Evolutionary conservation across 2,888 invertebrate genomes (phyloP), one percentile per base, ranked within the genome.

Genomic region (Scaptomyza caliginosa): DNA sequence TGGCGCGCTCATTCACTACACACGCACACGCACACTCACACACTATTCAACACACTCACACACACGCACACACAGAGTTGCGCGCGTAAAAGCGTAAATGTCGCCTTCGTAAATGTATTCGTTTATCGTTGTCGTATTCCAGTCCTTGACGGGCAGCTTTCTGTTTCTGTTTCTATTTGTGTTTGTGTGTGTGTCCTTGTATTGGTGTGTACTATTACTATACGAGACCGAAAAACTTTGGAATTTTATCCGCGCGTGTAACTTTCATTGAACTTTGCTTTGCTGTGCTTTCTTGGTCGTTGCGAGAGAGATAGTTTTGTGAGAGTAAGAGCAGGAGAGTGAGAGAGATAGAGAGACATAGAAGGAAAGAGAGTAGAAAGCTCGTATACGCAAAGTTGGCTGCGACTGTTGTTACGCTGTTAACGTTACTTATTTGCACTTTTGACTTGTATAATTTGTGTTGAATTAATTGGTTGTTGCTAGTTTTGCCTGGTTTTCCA

Each of bases 61-160:
- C 42, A 32, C 50, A 16, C 43, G 48, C 56, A 57, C 49, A 67
- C 54, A 43, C 56, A 64, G 56, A 74, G 85, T 84, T 86, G 74
- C 82, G 75, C 81, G 82, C 85, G 85, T 87, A 77, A 83, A 83
- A 82, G 78, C 81, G 86, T 85, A 85, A 75, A 70, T 74, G 67
- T 69, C 54, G 62, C 52, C 46, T 56, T 54, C 60, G 45, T 62
- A 38, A 39, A 39, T 17, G 13, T 21, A 34, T 36, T 26, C 13
- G 59, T 48, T 24, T 24, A 19, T 38, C 19, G 50, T 39, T 36
- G 32, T 49, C 85, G 80, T 77, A 69, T 85, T 86, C 88, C 88
- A 88, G 85, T 86, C 86, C 81, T 88, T 86, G 86, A 80, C 65
- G 45, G 46, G 38, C 23, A 77, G 79, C 69, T 72, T 79, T 75